Evolutionary conservation across 2,113 vertebrate genomes (phyloP), one percentile per base, ranked within the genome.

Genomic region (Petromus typicus): DNA sequence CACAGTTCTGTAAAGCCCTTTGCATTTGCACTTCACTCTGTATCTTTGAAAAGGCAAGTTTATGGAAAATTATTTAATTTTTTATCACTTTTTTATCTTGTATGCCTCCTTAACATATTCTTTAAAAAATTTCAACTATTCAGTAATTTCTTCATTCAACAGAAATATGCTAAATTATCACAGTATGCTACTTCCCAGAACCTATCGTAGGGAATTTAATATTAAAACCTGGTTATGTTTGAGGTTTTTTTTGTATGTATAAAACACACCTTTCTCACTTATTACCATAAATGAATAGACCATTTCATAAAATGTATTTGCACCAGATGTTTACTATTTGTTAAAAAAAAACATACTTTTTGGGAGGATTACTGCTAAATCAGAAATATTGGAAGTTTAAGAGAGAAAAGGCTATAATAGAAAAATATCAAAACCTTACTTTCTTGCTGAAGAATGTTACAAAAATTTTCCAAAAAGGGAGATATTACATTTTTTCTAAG

Each of bases 251-350:
- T 93, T 89, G 48, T 9, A 34, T 40, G 7, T 76, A 76, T 48
- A 57, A 95, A 95, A 93, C 22, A 86, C 93, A 71, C 71, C 56
- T 25, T 4, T 88, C 69, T 18, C 51, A 61, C 61, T 81, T 57
- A 67, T n/a, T 84, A 22, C 16, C 61, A 78, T 27, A 89, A 93
- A 86, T 71, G 40, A 88, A 59, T 23, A 93, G 4, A 32, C 61
- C 61, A 8, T 64, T 89, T 88, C 63, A 92, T 45, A 71, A 76
- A 92, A 96, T 78, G 17, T 66, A 23, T 73, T 95, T 91, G 45
- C 37, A 43, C 37, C 18, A 69, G 73, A 76, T 13, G 5, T 34
- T 16, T 90, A 93, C 37, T 86, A 10, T 45, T 66, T 93, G 30
- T 73, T 69, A 40, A 34, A 43, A 69, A 82, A 84, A 92, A 89